These are phyloP conservation scores for Geotrupes spiniger DNA, from an alignment of 2,888 invertebrate species.

Conservation along the genomic window DNA sequence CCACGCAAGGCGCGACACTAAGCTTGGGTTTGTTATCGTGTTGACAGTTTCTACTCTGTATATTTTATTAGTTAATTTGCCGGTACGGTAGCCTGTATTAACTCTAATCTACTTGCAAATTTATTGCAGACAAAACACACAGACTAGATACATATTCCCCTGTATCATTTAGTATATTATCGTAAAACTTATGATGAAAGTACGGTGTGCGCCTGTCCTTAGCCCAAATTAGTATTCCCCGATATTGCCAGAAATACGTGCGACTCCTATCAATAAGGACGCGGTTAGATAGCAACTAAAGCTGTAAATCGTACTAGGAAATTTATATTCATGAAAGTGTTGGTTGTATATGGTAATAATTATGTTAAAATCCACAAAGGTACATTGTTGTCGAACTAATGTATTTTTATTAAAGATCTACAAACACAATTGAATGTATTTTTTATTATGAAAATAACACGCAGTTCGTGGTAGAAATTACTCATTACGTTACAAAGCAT, in stretches of 20 bases:
- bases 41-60: slow-evolving; percentile 39
- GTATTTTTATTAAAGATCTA: too few relatives aligned
- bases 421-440: too few relatives aligned
- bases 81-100: slow-evolving; percentile 41
- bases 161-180: slow-evolving; percentile 3
- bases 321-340: too few relatives aligned
- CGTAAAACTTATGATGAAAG: slow-evolving; percentile 2
- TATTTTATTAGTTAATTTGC: slow-evolving; percentile 45
- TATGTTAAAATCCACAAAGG: too few relatives aligned
- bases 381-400: too few relatives aligned
- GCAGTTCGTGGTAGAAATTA: too few relatives aligned
- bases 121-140: slow-evolving; percentile 36
- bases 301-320: too few relatives aligned
- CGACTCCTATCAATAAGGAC: slow-evolving; percentile 1
- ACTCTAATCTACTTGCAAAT: slow-evolving; percentile 44
- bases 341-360: too few relatives aligned
- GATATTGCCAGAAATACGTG: slow-evolving; percentile 3
- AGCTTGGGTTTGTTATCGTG: slow-evolving; percentile 30
- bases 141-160: slow-evolving; percentile 15
- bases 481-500: too few relatives aligned
- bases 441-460: too few relatives aligned
- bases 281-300: slow-evolving; percentile 21
- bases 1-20: slow-evolving; percentile 27
- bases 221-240: slow-evolving; percentile 1
- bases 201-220: neutral